phyloP scores from a whole-genome alignment of 2,797 vertebrate genomes.

The Coranthus polyacanthus region DNA sequence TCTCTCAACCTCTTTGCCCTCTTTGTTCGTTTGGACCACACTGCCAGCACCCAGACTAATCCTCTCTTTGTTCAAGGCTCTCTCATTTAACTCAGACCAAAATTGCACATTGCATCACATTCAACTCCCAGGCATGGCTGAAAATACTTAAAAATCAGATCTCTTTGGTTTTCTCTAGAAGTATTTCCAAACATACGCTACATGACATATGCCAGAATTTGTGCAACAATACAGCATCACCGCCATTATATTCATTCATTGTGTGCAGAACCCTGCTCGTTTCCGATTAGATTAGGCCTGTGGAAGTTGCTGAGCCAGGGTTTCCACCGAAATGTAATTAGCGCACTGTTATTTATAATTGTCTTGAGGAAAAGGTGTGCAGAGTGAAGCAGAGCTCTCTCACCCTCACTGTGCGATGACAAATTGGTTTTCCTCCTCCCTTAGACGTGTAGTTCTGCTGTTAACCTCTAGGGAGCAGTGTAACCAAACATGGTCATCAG shows the following conservation, averaged over 20 bases:
- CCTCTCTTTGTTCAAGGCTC: slow-evolving; percentile 69
- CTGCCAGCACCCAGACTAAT: slow-evolving; percentile 71
- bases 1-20: slow-evolving; percentile 72
- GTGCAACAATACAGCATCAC: background rate
- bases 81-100: slow-evolving; percentile 65
- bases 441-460: slow-evolving; percentile 24
- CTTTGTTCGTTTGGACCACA: slow-evolving; percentile 75
- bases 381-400: slow-evolving; percentile 40
- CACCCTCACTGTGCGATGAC: slow-evolving; percentile 37
- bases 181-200: background rate
- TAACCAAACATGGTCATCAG: slow-evolving; percentile 17
- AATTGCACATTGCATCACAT: slow-evolving; percentile 63
- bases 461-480: slow-evolving; percentile 60
- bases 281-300: slow-evolving; percentile 43
- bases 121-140: slow-evolving; percentile 40
- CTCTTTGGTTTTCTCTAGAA: slow-evolving; percentile 27
- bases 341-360: slow-evolving; percentile 56
- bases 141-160: slow-evolving; percentile 41
- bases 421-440: slow-evolving; percentile 46
- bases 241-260: slow-evolving; percentile 22
- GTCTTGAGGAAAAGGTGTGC: slow-evolving; percentile 59
- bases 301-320: slow-evolving; percentile 54
- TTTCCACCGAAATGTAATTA: slow-evolving; percentile 64
- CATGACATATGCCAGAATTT: slow-evolving; percentile 1
- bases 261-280: slow-evolving; percentile 28